Conservation (phyloP, 2,888 invertebrate genomes). For the Nemotelus pantherinus region DNA sequence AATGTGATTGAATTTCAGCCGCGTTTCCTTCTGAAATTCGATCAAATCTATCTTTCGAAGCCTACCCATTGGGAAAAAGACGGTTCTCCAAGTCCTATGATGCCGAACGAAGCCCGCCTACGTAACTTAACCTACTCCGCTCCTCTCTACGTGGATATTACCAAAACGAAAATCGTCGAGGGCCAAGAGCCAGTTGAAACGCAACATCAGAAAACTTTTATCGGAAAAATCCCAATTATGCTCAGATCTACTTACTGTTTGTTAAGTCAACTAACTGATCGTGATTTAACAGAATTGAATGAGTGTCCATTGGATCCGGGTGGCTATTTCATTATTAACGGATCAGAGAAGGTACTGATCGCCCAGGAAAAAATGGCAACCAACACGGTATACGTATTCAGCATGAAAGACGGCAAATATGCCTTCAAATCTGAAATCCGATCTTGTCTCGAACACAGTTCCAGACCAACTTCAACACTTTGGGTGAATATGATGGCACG, state of each 20-base stretch:
- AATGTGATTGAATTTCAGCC: slow-evolving; percentile 67
- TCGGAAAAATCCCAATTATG: slow-evolving; percentile 99
- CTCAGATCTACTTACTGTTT: slow-evolving; percentile 97
- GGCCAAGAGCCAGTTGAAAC: slow-evolving; percentile 88
- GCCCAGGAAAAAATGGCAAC: slow-evolving; percentile 99
- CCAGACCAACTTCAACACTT: slow-evolving; percentile 95
- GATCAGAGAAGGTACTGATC: slow-evolving; percentile 97
- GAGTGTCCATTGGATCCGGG: slow-evolving; percentile 99
- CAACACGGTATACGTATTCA: slow-evolving; percentile 99
- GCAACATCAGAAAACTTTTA: slow-evolving; percentile 79
- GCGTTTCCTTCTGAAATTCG: slow-evolving; percentile 93
- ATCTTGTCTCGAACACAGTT: slow-evolving; percentile 91
- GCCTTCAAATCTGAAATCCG: slow-evolving; percentile 98
- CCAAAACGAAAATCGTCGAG: slow-evolving; percentile 93
- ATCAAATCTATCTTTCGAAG: slow-evolving; percentile 98
- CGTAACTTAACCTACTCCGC: slow-evolving; percentile 98
- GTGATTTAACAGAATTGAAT: slow-evolving; percentile 98
- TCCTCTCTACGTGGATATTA: slow-evolving; percentile 98
- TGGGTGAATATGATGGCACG: slow-evolving; percentile 99
- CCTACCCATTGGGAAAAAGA: slow-evolving; percentile 99
- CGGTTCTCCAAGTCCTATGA: slow-evolving; percentile 99
- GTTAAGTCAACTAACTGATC: slow-evolving; percentile 92
- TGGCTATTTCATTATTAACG: slow-evolving; percentile 99
- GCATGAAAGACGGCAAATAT: slow-evolving; percentile 99
- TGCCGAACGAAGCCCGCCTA: slow-evolving; percentile 98